Evolutionary conservation across 2,797 vertebrate genomes (phyloP).

Genomic region (Gambusia yucatana): DNA sequence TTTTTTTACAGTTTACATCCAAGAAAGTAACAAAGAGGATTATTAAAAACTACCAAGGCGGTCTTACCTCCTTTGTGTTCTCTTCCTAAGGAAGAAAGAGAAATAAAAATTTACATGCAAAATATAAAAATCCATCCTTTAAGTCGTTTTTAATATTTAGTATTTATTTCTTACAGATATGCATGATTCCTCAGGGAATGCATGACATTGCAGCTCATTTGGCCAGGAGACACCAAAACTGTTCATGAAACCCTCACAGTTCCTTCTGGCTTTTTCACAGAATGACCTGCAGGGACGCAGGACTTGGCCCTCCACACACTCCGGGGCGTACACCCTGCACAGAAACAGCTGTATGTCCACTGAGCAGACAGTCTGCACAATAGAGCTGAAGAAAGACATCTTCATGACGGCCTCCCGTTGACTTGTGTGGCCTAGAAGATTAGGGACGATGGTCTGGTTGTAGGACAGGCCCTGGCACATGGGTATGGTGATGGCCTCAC

Average conservation of each 20-base stretch:
- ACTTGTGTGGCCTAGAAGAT: conserved; percentile 67
- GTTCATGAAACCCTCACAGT: conserved; percentile 55
- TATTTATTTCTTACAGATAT: conserved; percentile 43
- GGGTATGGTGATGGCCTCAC: conserved; percentile 70
- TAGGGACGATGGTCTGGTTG: conserved; percentile 67
- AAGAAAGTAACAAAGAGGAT: background rate
- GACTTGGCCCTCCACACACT: conserved; percentile 54
- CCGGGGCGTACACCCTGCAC: conserved; percentile 69
- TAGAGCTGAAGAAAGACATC: conserved; percentile 71
- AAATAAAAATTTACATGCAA: background rate
- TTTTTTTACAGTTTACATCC: background rate
- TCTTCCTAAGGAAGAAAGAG: conserved; percentile 55
- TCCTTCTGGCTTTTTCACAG: conserved; percentile 58
- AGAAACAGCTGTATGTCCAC: conserved; percentile 65
- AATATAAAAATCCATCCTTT: background rate
- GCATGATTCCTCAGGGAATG: conserved; percentile 61
- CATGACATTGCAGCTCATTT: conserved; percentile 54
- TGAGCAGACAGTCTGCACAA: conserved; percentile 48
- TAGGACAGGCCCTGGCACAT: conserved; percentile 69
- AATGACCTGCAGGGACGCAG: conserved; percentile 69
- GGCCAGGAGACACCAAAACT: conserved; percentile 65
- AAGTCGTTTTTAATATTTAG: background rate
- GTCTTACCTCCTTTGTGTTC: conserved; percentile 48
- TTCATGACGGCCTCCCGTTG: conserved; percentile 63
- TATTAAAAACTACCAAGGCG: background rate